Conservation (phyloP, 2,797 vertebrate species). For the Orientallactaga sibirica region DNA sequence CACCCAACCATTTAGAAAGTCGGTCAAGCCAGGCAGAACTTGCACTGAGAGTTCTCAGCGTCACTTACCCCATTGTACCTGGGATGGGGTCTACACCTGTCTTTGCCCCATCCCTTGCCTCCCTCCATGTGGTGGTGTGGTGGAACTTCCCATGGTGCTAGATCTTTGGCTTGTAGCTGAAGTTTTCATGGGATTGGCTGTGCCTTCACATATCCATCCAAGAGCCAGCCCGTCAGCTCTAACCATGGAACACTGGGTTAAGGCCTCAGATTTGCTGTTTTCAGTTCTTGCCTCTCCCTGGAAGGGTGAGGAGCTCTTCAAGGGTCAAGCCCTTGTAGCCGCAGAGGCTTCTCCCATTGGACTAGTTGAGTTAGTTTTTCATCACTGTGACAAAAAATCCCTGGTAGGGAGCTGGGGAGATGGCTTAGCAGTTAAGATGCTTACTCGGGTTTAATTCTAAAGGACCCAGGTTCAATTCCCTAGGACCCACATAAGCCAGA, state of each 20-base stretch:
- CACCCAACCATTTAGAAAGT: neutral
- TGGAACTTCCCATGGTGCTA: slow-evolving; percentile 54
- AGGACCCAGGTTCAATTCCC: no score
- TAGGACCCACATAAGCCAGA: no score
- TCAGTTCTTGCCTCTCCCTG: slow-evolving; percentile 37
- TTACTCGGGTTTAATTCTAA: no score
- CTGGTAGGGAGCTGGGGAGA: neutral
- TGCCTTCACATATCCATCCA: slow-evolving; percentile 63
- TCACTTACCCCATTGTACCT: slow-evolving; percentile 30
- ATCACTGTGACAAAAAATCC: neutral
- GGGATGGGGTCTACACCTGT: neutral
- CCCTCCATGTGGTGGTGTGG: slow-evolving; percentile 3
- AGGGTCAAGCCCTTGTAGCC: slow-evolving; percentile 38
- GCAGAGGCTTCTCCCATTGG: slow-evolving; percentile 36
- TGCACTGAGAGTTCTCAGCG: neutral
- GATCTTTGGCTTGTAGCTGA: slow-evolving; percentile 69
- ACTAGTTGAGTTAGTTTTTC: neutral
- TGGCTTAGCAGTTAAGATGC: no score
- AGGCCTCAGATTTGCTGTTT: slow-evolving; percentile 68
- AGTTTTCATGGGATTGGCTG: slow-evolving; percentile 62
- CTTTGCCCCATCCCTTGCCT: neutral
- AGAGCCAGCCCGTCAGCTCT: slow-evolving; percentile 52
- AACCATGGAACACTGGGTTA: slow-evolving; percentile 73
- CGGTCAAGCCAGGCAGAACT: neutral
- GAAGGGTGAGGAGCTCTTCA: slow-evolving; percentile 47